Evolutionary conservation across 2,113 vertebrate species (phyloP).

Genomic region (Crocuta crocuta): DNA sequence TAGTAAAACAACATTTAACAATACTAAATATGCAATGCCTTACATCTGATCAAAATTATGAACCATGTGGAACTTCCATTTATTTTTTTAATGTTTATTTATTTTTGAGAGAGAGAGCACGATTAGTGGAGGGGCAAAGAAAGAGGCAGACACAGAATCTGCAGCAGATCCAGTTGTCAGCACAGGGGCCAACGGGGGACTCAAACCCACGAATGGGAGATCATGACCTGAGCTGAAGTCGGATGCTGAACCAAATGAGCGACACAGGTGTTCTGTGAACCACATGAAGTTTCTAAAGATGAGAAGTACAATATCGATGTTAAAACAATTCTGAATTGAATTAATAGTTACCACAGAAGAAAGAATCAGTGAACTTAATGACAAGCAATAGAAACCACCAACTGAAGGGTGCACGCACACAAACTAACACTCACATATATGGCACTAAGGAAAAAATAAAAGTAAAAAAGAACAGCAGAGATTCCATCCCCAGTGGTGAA

Average conservation of each 20-base stretch:
- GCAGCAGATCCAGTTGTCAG: no score
- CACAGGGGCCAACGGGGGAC: no score
- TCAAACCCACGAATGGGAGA: no score
- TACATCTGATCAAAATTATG: not conserved
- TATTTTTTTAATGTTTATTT: no score
- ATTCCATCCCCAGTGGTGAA: not conserved
- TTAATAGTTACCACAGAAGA: not conserved
- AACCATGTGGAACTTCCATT: not conserved
- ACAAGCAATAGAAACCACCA: not conserved
- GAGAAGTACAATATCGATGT: not conserved
- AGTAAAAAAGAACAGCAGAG: not conserved
- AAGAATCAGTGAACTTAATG: not conserved
- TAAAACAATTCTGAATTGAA: not conserved
- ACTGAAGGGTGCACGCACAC: not conserved
- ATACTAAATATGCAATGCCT: not conserved
- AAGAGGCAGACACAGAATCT: no score
- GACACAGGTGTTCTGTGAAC: not conserved
- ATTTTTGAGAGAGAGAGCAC: no score
- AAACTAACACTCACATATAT: not conserved
- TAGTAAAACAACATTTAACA: not conserved
- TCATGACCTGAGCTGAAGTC: no score
- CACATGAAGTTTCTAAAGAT: not conserved
- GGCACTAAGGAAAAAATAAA: not conserved
- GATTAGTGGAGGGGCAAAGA: no score
- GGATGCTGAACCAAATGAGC: no score